Percentiles rank a stretch among this genome's conserved stretches.
phyloP scores from a whole-genome alignment of 1,140 invertebrate genomes.

The Pseudoatta argentina region DNA sequence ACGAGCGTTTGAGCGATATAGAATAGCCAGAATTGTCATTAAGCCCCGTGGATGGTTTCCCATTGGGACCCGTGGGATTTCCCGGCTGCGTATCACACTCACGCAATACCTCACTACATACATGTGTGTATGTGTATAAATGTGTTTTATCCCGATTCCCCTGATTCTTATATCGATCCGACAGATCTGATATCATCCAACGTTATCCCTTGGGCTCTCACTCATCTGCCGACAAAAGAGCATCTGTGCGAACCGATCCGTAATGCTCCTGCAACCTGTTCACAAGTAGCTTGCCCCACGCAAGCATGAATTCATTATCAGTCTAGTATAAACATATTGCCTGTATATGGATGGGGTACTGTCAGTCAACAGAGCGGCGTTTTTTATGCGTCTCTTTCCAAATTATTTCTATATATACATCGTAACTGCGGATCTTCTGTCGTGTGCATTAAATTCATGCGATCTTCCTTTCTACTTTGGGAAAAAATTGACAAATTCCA shows the following conservation, averaged over 20 bases:
- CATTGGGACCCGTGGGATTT: constrained; percentile 82
- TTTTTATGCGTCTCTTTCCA: constrained; percentile 26
- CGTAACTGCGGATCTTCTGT: constrained; percentile 1
- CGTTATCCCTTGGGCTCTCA: constrained; percentile 75
- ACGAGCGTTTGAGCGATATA: constrained; percentile 85
- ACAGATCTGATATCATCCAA: constrained; percentile 77
- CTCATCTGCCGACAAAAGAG: constrained; percentile 85
- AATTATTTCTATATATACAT: constrained; percentile 14
- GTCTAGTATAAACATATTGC: constrained; percentile 87
- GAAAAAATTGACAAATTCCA: neutral
- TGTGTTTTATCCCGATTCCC: constrained; percentile 64
- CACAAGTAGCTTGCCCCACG: constrained; percentile 76
- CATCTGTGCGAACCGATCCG: constrained; percentile 83
- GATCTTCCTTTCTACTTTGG: neutral
- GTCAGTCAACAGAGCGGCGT: constrained; percentile 72
- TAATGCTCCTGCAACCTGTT: constrained; percentile 80
- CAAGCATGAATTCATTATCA: constrained; percentile 85
- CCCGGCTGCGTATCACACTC: constrained; percentile 68
- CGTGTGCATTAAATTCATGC: neutral
- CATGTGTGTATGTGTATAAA: neutral
- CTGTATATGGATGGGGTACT: constrained; percentile 67
- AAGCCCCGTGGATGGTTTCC: constrained; percentile 73
- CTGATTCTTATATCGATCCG: constrained; percentile 75
- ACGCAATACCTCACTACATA: neutral
- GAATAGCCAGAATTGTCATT: constrained; percentile 81